A percentile compares a stretch with the other conserved stretches of the same genome.
These are phyloP conservation scores for Spea multiplicata DNA, from an alignment of 2,113 vertebrate genomes.

Conservation along the genomic window DNA sequence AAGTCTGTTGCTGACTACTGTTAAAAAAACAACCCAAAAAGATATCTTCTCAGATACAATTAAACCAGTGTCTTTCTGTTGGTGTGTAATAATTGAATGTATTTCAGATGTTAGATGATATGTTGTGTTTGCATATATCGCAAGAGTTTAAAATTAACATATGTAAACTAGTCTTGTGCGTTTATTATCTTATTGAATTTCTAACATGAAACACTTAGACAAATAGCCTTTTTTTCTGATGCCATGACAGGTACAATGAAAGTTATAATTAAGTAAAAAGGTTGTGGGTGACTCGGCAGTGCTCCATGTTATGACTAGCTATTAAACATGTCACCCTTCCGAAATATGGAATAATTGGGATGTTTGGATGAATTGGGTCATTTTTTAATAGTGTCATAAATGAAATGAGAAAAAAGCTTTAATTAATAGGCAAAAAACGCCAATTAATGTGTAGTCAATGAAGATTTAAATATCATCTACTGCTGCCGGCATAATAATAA, in stretches of 20 bases:
- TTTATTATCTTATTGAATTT: constrained; percentile 28
- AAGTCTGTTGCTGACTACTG: no score
- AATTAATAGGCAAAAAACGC: constrained; percentile 31
- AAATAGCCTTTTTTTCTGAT: constrained; percentile 23
- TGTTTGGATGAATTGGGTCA: constrained; percentile 27
- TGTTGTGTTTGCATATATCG: not conserved
- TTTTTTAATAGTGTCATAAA: constrained; percentile 24
- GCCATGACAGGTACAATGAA: constrained; percentile 30
- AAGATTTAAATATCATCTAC: constrained; percentile 10
- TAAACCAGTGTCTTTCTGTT: not conserved
- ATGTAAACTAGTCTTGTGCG: not conserved
- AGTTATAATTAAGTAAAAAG: constrained; percentile 36
- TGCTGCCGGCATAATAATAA: constrained; percentile 35
- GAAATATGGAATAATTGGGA: constrained; percentile 31
- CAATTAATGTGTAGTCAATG: constrained; percentile 39
- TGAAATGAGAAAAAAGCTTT: constrained; percentile 29
- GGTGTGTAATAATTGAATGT: not conserved
- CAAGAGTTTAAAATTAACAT: constrained; percentile 1
- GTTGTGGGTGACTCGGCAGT: constrained; percentile 13
- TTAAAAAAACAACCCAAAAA: no score
- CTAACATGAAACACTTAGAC: constrained; percentile 19
- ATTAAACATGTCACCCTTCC: constrained; percentile 25
- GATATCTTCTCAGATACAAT: not conserved
- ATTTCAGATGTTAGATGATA: not conserved
- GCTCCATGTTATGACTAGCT: constrained; percentile 37